Conservation (phyloP, 2,888 invertebrate genomes). For the Leucophenga montana region DNA sequence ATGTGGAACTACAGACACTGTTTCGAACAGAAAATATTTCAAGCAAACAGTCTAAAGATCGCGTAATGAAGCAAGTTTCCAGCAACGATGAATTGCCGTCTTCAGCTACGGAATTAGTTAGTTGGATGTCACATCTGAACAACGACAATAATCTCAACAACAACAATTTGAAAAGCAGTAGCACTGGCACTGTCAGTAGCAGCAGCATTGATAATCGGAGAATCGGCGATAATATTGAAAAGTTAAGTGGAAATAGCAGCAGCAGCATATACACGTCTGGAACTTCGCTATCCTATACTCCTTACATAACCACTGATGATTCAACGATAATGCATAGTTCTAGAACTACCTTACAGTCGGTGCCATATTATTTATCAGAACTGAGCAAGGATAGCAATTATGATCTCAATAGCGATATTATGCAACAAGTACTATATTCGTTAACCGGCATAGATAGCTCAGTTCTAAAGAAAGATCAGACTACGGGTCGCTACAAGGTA, state of each 20-base stretch:
- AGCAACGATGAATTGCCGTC: not conserved
- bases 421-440: slow-evolving; percentile 87
- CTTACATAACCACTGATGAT: too few relatives aligned
- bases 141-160: not conserved
- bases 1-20: too few relatives aligned
- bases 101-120: not conserved
- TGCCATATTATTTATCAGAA: slow-evolving; percentile 33
- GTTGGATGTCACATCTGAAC: not conserved
- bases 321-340: too few relatives aligned
- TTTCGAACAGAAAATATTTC: too few relatives aligned
- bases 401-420: slow-evolving; percentile 72
- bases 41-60: too few relatives aligned
- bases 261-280: too few relatives aligned
- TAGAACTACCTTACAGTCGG: not conserved
- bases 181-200: not conserved
- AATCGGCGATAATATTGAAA: not conserved
- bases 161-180: not conserved
- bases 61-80: too few relatives aligned
- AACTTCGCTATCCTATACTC: too few relatives aligned
- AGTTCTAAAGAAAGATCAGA: slow-evolving; percentile 79
- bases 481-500: slow-evolving; percentile 77
- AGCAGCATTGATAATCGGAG: slow-evolving; percentile 1
- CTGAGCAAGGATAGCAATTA: slow-evolving; percentile 15
- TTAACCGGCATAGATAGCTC: slow-evolving; percentile 92
- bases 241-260: not conserved